These are phyloP conservation scores for Lordiphosa collinella DNA, from an alignment of 1,140 invertebrate species.

Conservation along the genomic window DNA sequence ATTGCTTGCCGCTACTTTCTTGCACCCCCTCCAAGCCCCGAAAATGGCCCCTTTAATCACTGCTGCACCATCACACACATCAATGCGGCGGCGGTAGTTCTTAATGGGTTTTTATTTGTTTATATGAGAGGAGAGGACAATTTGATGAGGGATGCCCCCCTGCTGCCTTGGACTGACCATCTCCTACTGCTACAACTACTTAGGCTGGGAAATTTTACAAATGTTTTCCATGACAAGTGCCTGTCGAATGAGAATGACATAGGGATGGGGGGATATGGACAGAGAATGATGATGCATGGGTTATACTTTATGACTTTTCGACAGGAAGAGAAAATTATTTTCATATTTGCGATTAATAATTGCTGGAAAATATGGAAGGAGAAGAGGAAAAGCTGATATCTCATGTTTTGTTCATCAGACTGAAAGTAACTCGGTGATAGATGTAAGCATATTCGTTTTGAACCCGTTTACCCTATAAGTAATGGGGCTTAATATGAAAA, in stretches of 20 bases:
- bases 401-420: no score
- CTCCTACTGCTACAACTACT: constrained; percentile 23
- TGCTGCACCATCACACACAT: constrained; percentile 34
- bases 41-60: constrained; percentile 48
- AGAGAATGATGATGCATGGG: not conserved
- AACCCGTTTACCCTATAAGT: no score
- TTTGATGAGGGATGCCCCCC: constrained; percentile 48
- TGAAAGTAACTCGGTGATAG: no score
- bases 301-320: no score
- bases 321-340: no score
- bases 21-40: constrained; percentile 18
- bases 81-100: constrained; percentile 43
- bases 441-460: no score
- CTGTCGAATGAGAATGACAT: constrained; percentile 16
- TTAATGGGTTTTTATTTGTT: constrained; percentile 78
- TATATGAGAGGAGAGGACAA: constrained; percentile 49
- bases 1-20: constrained; percentile 73
- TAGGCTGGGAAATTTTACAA: constrained; percentile 62
- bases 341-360: no score
- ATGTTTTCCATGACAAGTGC: constrained; percentile 68
- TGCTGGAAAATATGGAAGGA: no score
- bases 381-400: no score
- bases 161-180: constrained; percentile 11
- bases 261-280: not conserved
- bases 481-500: no score